Evolutionary conservation across 2,113 vertebrate genomes (phyloP), one percentile per base, ranked within the genome.

Genomic region (Prochilodus magdalenae): DNA sequence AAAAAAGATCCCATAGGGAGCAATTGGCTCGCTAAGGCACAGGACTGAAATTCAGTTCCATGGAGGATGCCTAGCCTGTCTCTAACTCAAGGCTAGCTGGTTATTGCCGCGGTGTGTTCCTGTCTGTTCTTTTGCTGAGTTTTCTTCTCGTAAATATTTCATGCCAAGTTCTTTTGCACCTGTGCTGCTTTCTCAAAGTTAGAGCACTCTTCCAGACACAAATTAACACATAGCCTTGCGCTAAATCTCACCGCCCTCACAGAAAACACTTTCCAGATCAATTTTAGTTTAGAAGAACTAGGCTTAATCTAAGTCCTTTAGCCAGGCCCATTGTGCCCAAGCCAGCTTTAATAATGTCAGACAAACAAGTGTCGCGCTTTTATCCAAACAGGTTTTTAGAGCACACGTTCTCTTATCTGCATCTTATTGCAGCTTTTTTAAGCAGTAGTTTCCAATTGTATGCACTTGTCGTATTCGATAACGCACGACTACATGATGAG

Each of bases 1-100:
- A 51, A 62, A 80, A 60, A 85, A 75, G 74, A 90, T 88, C 59
- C 80, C 87, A 78, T 67, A 85, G 76, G 36, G 72, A 59, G 7
- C 87, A 86, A 89, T 80, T 87, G 67, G 44, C 78, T 88, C 33
- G 11, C 18, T 88, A 84, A 90, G 83, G 33, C 73, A 84, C 29
- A 86, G 88, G 77, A 70, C 3, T 67, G 70, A 29, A 71, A 15
- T 80, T 6, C 24, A 85, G 36, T 13, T 30, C 24, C 63, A 26
- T 49, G 22, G 40, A 62, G 40, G 44, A 55, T 62, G 55, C 49
- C 13, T 65, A 59, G n/a, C 36, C 22, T 26, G 3, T 24, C 7
- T 70, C 4, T 10, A n/a, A 22, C 22, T 70, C 33, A n/a, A n/a
- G 36, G 65, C 30, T 44, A 40, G 20, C 8, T 10, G 33, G n/a